Percentiles rank a stretch among this genome's conserved stretches.
Evolutionary conservation across 2,113 vertebrate genomes (phyloP).

Genomic region (Castor canadensis): DNA sequence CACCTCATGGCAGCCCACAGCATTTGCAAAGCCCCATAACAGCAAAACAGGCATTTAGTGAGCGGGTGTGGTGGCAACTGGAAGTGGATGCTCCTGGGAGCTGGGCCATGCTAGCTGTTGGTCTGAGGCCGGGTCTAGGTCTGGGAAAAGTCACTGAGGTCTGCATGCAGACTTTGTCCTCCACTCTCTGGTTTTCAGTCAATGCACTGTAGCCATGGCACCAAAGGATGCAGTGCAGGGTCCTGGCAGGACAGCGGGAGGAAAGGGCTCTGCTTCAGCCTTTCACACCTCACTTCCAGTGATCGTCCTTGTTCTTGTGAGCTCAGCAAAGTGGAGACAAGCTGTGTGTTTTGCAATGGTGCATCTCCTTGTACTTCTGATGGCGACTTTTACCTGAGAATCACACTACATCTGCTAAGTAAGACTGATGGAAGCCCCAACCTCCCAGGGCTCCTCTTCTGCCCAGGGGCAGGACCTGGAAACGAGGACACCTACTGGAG

Average conservation of each 20-base stretch:
- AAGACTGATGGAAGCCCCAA: neutral
- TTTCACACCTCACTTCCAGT: fast-evolving
- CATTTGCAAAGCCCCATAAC: too few species aligned
- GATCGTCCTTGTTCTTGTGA: fast-evolving
- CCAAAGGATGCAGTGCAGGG: fast-evolving
- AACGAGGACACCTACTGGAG: neutral
- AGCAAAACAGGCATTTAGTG: neutral
- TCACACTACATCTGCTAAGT: fast-evolving
- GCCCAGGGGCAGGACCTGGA: fast-evolving
- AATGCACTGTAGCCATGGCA: too few species aligned
- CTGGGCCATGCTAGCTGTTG: too few species aligned
- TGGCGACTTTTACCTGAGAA: neutral
- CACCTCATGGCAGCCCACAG: neutral
- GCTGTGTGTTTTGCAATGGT: too few species aligned
- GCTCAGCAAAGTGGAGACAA: neutral
- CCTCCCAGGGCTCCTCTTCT: neutral
- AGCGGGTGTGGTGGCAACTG: neutral
- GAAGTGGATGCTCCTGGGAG: neutral
- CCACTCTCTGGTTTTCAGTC: neutral
- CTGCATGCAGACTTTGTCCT: neutral
- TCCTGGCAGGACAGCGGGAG: neutral
- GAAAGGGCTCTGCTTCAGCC: neutral
- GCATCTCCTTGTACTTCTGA: neutral
- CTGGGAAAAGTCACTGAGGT: too few species aligned
- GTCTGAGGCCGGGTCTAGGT: neutral